These are phyloP conservation scores for Rafetus swinhoei DNA, from an alignment of 2,113 vertebrate species.

Conservation along the genomic window DNA sequence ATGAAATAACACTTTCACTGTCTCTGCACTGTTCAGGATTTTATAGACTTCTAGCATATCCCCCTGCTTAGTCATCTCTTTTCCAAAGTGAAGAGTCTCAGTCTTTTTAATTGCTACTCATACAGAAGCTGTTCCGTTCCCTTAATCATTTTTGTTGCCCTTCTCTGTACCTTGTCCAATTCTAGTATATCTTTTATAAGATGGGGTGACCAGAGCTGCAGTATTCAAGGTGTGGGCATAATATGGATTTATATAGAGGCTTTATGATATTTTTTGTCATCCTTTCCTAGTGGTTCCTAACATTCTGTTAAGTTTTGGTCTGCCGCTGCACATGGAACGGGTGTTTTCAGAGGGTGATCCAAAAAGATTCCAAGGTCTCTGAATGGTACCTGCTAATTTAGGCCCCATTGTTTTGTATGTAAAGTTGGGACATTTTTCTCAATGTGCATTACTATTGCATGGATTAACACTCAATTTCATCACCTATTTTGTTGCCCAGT, in stretches of 20 bases:
- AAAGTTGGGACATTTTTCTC: neutral
- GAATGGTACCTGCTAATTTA: neutral
- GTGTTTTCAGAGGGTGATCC: neutral
- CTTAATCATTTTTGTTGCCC: neutral
- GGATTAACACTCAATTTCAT: neutral
- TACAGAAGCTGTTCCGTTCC: neutral
- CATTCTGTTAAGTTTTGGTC: neutral
- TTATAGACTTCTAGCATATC: neutral
- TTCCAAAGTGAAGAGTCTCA: neutral
- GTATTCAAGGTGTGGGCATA: neutral
- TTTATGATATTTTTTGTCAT: neutral
- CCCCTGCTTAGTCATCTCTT: neutral
- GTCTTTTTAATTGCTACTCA: neutral
- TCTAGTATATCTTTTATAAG: neutral
- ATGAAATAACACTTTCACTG: neutral
- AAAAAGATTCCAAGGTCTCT: neutral
- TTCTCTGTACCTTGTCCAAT: neutral
- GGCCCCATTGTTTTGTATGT: neutral
- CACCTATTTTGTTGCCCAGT: neutral
- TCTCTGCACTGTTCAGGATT: neutral
- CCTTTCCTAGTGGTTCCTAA: neutral
- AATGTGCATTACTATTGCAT: neutral
- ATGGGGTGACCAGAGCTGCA: neutral
- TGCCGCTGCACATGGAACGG: neutral
- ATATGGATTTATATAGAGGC: neutral